Base-by-base conservation (phyloP, 2,113 vertebrate species). In the Chaetops frenatus region DNA sequence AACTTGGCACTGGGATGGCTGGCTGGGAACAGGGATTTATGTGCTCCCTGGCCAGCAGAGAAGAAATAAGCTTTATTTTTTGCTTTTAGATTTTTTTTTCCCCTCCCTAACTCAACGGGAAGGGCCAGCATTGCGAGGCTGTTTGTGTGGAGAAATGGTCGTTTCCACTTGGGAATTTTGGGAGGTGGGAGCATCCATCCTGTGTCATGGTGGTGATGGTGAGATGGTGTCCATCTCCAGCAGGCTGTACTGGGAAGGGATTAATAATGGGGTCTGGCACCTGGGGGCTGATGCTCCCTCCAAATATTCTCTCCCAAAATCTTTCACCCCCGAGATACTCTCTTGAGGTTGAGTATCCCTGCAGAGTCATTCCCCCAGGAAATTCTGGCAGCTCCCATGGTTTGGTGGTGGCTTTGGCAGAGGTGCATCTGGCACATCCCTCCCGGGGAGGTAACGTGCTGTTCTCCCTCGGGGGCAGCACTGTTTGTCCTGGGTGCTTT, bases 401-500 rank as follows among this genome's bases (percentile, higher is more conserved):
- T 76, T 54, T 86, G 67, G 35, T 36, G 48, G 76, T 76, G 71
- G 29, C 27, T 83, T 64, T 91, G 71, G 71, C 6, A 18, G 66
- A 40, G 62, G 36, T 50, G 47, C 23, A 38, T 76, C 50, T 54
- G 42, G 19, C 19, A 3, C 20, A 4, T 83, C 83, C 83, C 1
- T 0, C 10, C 67, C 14, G 11, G 29, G 80, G 89, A 72, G 44
- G 83, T 62, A 58, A 86, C 10, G 10, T 78, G 89, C 60, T 88
- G 72, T 81, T 91, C 95, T 95, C 88, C 81, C 79, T 86, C 1
- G 0, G 70, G n/a, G 3, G 81, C 74, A 62, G 86, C 48, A 86
- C 92, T 91, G 77, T 90, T 94, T 96, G 88, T 94, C 60, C 86
- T 96, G 94, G 83, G 56, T 5, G 44, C 44, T 86, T 96, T 92